Percentiles rank a stretch among this genome's conserved stretches.
phyloP scores from a whole-genome alignment of 2,888 invertebrate genomes.

The Baronia brevicornis region DNA sequence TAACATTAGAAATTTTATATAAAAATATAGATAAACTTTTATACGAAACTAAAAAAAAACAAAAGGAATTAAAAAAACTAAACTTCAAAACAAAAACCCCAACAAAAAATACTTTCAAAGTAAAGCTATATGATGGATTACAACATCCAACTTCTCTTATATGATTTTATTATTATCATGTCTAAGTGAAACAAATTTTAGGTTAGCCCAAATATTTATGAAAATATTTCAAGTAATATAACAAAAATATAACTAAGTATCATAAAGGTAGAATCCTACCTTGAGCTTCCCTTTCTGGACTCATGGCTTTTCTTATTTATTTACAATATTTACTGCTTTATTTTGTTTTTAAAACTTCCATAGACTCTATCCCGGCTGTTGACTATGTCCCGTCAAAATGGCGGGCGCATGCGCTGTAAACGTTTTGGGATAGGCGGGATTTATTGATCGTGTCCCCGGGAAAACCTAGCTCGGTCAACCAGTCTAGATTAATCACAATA shows the following conservation, averaged over 20 bases:
- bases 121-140: too few relatives aligned
- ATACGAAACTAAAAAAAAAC: too few relatives aligned
- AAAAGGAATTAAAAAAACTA: too few relatives aligned
- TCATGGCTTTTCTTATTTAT: conserved; percentile 37
- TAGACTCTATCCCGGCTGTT: conserved; percentile 25
- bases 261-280: conserved; percentile 32
- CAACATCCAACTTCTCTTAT: too few relatives aligned
- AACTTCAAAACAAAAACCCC: too few relatives aligned
- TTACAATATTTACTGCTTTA: conserved; percentile 21
- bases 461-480: conserved; percentile 27
- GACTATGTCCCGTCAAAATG: conserved; percentile 30
- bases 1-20: not conserved
- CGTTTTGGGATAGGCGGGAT: conserved; percentile 31
- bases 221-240: conserved; percentile 1
- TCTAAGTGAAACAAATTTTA: not conserved
- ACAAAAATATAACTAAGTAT: conserved; percentile 4
- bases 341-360: conserved; percentile 35
- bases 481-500: conserved; percentile 22
- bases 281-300: conserved; percentile 49
- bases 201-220: not conserved
- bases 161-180: too few relatives aligned
- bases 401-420: conserved; percentile 35
- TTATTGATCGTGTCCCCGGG: conserved; percentile 54
- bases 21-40: too few relatives aligned
- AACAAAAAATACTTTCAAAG: too few relatives aligned